Percentiles rank a stretch among this genome's conserved stretches.
Evolutionary conservation across 2,888 invertebrate species (phyloP).

Genomic region (Leptodirus hochenwartii): DNA sequence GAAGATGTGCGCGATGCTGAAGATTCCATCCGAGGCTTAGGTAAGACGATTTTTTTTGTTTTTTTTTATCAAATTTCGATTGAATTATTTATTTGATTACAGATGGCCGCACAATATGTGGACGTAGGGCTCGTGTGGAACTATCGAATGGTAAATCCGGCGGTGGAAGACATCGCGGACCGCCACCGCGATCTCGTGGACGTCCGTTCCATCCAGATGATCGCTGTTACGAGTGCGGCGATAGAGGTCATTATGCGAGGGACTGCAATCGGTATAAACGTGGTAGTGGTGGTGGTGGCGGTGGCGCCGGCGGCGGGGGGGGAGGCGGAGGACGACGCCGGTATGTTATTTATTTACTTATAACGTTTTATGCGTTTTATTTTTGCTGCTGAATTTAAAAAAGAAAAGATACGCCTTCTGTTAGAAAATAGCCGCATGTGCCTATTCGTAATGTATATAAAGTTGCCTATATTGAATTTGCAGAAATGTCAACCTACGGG

Average conservation of each 20-base stretch:
- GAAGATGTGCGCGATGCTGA: conserved; percentile 87
- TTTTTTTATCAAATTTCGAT: conserved; percentile 1
- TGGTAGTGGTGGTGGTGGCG: conserved; percentile 38
- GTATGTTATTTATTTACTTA: conserved; percentile 7
- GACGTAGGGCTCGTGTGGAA: conserved; percentile 78
- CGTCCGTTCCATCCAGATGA: conserved; percentile 76
- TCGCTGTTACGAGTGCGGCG: conserved; percentile 88
- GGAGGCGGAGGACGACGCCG: too few species aligned
- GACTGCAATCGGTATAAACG: conserved; percentile 61
- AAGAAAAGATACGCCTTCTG: too few species aligned
- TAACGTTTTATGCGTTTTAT: too few species aligned
- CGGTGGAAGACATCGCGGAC: conserved; percentile 30
- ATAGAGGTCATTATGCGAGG: conserved; percentile 82
- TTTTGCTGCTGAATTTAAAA: too few species aligned
- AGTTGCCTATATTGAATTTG: too few species aligned
- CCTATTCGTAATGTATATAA: too few species aligned
- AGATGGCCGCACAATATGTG: conserved; percentile 73
- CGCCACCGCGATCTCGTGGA: conserved; percentile 41
- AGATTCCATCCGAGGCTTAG: conserved; percentile 55
- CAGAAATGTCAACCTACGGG: too few species aligned
- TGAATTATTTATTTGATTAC: conserved; percentile 18
- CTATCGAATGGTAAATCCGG: conserved; percentile 71
- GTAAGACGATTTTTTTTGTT: conserved; percentile 9
- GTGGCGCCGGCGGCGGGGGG: too few species aligned
- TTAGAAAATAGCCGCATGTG: too few species aligned